Evolutionary conservation across 2,113 vertebrate genomes (phyloP), one percentile per base, ranked within the genome.

Genomic region (Gobiocypris rarus): DNA sequence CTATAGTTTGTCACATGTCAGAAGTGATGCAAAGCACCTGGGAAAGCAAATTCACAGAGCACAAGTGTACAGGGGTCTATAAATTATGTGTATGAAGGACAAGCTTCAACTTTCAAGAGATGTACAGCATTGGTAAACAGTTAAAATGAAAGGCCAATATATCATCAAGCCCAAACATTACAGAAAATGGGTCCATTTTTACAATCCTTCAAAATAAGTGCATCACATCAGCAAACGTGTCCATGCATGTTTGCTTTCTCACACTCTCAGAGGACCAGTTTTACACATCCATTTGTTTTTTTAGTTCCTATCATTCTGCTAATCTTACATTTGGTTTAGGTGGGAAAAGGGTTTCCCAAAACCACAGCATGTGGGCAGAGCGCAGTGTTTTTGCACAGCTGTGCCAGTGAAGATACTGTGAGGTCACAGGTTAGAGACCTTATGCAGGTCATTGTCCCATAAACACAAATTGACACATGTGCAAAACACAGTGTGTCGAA

Each of bases 221-320:
- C 65, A 77, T 48, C 17, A 9, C n/a, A 45, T 58, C 38, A 83
- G 28, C 75, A 41, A 80, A 77, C 84, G 0, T 75, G 84, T 67
- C 14, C 15, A 34, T 43, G 56, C 86, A 75, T 26, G 86, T 83
- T 26, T 48, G n/a, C 43, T 31, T 78, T 67, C 28, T 79, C 83
- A 71, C 52, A 15, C 83, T 34, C 69, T 79, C 19, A 2, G 65
- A 24, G 1, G 59, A 76, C 19, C 5, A 70, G 83, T 70, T 78
- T 78, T 54, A 54, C 75, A 70, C 31, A 69, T 41, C 34, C 48
- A 28, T 31, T 78, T 78, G 75, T 78, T 77, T 73, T 79, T 71
- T n/a, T 9, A 13, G 63, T 48, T 70, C 65, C 24, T 73, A 73
- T 79, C 76, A 70, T 77, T 2, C 13, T 54, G 61, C 22, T 59